A percentile compares a stretch with the other conserved stretches of the same genome.
Evolutionary conservation across 2,113 vertebrate genomes (phyloP).

Genomic region (Cricetomys ansorgei): DNA sequence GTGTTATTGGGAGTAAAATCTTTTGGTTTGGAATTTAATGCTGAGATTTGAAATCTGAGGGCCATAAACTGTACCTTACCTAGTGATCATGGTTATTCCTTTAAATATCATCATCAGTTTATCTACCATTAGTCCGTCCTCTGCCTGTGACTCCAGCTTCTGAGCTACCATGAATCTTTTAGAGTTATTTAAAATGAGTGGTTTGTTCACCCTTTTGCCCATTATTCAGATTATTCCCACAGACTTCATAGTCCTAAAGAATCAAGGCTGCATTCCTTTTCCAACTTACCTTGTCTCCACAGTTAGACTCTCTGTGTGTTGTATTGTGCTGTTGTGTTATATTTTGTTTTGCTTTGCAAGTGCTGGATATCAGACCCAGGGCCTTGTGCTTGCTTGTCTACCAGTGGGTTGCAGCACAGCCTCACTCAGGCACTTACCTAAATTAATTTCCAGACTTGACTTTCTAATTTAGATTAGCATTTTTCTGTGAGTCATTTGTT

Average conservation of each 20-base stretch:
- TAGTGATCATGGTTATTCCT: conserved; percentile 20
- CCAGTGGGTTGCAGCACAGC: background rate
- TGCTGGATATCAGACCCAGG: background rate
- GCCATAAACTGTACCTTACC: background rate
- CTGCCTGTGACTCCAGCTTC: background rate
- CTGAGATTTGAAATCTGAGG: conserved; percentile 61
- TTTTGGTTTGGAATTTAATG: conserved; percentile 72
- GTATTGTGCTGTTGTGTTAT: background rate
- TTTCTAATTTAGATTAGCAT: conserved; percentile 49
- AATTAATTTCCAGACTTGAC: conserved; percentile 12
- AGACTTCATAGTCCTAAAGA: conserved; percentile 43
- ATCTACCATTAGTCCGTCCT: conserved; percentile 8
- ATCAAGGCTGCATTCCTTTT: conserved; percentile 41
- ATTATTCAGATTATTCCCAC: background rate
- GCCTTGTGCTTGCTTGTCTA: background rate
- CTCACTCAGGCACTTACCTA: background rate
- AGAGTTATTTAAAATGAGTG: background rate
- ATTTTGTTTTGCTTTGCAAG: background rate
- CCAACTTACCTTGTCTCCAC: conserved; percentile 12
- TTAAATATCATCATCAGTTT: conserved; percentile 38
- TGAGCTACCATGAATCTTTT: conserved; percentile 12
- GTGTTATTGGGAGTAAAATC: conserved; percentile 53
- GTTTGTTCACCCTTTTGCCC: conserved; percentile 9
- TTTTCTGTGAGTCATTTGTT: conserved; percentile 46
- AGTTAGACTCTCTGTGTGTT: background rate